Percentiles rank a stretch among this genome's conserved stretches.
Evolutionary conservation across 1,140 invertebrate genomes (phyloP).

Genomic region (Telenomus remus): DNA sequence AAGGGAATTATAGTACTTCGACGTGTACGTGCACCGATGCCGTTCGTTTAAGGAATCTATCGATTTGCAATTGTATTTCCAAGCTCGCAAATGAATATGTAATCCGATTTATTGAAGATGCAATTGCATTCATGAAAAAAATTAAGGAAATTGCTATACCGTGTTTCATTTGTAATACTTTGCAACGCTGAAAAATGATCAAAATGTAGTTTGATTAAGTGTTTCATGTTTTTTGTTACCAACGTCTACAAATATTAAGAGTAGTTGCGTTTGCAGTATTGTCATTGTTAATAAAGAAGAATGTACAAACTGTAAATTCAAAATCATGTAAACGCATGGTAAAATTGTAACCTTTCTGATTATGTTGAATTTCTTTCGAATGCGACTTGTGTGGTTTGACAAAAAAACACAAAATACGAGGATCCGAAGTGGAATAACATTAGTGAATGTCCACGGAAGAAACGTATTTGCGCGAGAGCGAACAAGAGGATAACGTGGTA

Average conservation of each 20-base stretch:
- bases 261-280: too few relatives aligned
- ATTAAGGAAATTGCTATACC: too few relatives aligned
- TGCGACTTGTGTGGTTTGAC: constrained; percentile 30
- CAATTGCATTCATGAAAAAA: constrained; percentile 26
- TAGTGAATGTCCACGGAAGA: constrained; percentile 27
- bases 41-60: constrained; percentile 7
- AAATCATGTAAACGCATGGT: constrained; percentile 1
- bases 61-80: constrained; percentile 24
- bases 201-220: too few relatives aligned
- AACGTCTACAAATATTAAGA: too few relatives aligned
- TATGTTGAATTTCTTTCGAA: constrained; percentile 24
- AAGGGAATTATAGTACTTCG: too few relatives aligned
- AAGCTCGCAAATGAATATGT: constrained; percentile 29
- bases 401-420: constrained; percentile 48
- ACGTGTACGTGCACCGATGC: too few relatives aligned
- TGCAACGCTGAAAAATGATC: not conserved
- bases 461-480: constrained; percentile 14
- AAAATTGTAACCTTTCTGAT: constrained; percentile 23
- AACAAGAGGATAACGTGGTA: constrained; percentile 13
- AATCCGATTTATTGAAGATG: constrained; percentile 34
- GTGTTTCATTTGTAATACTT: constrained; percentile 8
- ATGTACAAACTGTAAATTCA: constrained; percentile 1
- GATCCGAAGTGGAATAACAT: constrained; percentile 51
- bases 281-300: not conserved
- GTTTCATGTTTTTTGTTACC: not conserved